Base-by-base conservation (phyloP, 2,797 vertebrate genomes). In the Fundulus diaphanus region DNA sequence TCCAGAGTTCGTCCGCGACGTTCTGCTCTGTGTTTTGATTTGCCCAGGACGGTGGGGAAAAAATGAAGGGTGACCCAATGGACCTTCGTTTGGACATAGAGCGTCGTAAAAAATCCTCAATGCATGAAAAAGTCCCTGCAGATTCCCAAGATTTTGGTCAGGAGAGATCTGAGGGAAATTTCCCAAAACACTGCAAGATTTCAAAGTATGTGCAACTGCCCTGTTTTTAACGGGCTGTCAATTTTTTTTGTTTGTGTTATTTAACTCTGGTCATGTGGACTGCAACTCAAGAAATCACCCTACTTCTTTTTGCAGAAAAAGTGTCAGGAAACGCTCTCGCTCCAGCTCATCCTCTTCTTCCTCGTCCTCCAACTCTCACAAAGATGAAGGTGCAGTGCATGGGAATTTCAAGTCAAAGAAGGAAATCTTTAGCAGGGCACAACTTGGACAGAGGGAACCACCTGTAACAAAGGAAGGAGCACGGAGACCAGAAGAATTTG, bases 1-100 rank as follows among this genome's bases (percentile, higher is more conserved):
- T 92, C 90, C 87, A 87, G 91, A 92, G 89, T 92, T 91, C 92
- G 87, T 94, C 92, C 91, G 90, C 90, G 87, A 90, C 80, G 37
- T 83, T 94, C 81, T 95, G 72, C 88, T 93, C 81, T 93, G 83
- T 72, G 61, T 92, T 94, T 87, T 89, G 29, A 79, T 88, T 85
- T 89, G 73, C 70, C 87, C 95, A 99, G 98, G 95, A 95, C 15
- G 96, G 95, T 70, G 95, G 95, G 57, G 94, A 94, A 89, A 97
- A 97, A 93, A 91, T 92, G 59, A 98, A 97, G 89, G 95, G 95
- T 18, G 97, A 98, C 83, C 91, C 96, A 66, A 93, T 96, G 93
- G 98, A 99, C 91, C 97, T 99, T 77, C 97, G 96, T 83, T 96
- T 98, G 94, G 98, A 99, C 94, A 99, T 99, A 92, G 97, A 99